Percentiles rank a stretch among this genome's conserved stretches.
Evolutionary conservation across 2,113 vertebrate genomes (phyloP).

Genomic region (Trogon surrucura): DNA sequence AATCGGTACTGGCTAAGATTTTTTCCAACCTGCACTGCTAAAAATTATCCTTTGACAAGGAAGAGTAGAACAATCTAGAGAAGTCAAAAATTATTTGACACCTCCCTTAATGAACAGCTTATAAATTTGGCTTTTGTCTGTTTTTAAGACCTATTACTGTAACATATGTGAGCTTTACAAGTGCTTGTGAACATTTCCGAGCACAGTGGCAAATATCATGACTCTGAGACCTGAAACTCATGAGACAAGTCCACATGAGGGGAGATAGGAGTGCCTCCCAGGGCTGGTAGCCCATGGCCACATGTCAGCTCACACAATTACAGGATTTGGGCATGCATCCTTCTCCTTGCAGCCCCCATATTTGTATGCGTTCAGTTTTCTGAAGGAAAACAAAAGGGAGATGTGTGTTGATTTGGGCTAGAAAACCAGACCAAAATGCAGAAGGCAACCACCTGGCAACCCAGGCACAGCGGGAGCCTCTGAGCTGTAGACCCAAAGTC

Average conservation of each 20-base stretch:
- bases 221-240: not conserved
- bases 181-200: not conserved
- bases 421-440: not conserved
- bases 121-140: conserved; percentile 4
- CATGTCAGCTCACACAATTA: fast-evolving
- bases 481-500: not conserved
- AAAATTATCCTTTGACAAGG: not conserved
- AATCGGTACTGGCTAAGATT: not conserved
- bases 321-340: fast-evolving
- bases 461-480: not conserved
- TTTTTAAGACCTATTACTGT: conserved; percentile 16
- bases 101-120: not conserved
- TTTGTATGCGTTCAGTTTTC: not conserved
- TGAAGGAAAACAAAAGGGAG: not conserved
- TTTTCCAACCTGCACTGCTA: not conserved
- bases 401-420: not conserved
- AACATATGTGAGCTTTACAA: not conserved
- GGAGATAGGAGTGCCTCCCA: fast-evolving
- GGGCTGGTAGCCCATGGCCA: not conserved
- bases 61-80: not conserved
- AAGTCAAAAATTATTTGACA: not conserved
- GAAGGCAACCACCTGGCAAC: not conserved
- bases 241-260: not conserved
- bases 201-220: not conserved
- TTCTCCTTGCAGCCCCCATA: fast-evolving